Evolutionary conservation across 2,113 vertebrate species (phyloP), one percentile per base, ranked within the genome.

Genomic region (Amazona vittata): DNA sequence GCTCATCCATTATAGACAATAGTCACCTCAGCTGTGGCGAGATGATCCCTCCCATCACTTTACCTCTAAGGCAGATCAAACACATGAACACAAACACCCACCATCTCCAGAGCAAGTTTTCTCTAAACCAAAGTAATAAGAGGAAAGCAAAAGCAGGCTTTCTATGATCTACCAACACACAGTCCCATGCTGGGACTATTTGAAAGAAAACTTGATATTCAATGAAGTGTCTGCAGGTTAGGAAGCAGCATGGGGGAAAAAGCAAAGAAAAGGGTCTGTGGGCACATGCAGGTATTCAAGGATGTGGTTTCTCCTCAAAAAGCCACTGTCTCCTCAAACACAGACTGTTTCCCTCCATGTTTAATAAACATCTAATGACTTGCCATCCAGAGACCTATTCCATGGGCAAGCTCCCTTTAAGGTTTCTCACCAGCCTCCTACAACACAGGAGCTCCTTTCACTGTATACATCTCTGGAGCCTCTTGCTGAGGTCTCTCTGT

Each of bases 391-490:
- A 87, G 41, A 18, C 11, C 7, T 64, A 15, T 26, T 24, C 35
- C 39, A 41, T 0, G 0, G 49, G 44, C 6, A 11, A 55, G 29
- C 14, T 80, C 8, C 46, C 37, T 63, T 47, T 28, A 22, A 44
- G 46, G 55, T 68, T 28, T 43, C 63, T 50, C 24, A 21, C 52
- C 78, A 86, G 49, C 6, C 64, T 88, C 69, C 37, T 69, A 47
- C 33, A 25, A 63, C 55, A 94, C 1, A 89, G 78, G 31, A 86
- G 79, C 31, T 84, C 76, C 80, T 91, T 95, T 91, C 50, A 91
- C 21, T 29, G 46, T 9, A 5, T 3, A n/a, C 41, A 37, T 3
- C 55, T 81, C 86, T 9, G 63, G 19, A 82, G 64, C 59, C 62
- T 85, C 39, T 31, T 62, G 84, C 63, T 49, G 9, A 63, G 68